Base-by-base conservation (phyloP, 2,113 vertebrate species). In the Paramormyrops kingsleyae region DNA sequence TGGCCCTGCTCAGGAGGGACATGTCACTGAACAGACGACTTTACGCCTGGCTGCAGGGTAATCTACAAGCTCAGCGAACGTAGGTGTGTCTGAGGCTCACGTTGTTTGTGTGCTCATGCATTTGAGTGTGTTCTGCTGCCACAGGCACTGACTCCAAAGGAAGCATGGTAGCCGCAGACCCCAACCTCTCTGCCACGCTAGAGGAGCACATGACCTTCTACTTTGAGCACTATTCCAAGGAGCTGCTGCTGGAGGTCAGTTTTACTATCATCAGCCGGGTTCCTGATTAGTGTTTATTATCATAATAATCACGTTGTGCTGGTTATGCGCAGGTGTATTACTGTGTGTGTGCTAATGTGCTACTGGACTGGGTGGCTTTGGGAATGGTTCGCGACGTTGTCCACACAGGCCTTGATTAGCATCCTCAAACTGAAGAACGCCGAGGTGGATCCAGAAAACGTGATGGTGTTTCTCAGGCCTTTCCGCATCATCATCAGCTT, bases 21-120 rank as follows among this genome's bases (percentile, higher is more conserved):
- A 99, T 99, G 99, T 99, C 98, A 59, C 96, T 99, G 24, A 99
- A 99, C 91, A 96, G 99, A 93, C 97, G 98, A 50, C 95, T 99
- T 24, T 99, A 98, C 0, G 98, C 97, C 0, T 99, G 99, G 99
- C 92, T 99, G 12, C 95, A 99, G 93, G 99, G 99, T 99, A 95
- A 91, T 6, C 46, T 3, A 31, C 24, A 80, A 8, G 39, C 53
- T 5, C 4, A 12, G 42, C 8, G 10, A 42, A 47, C 44, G 56
- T 88, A 0, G 13, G 4, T 9, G 44, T 87, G 70, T 85, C 1
- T 89, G 66, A 56, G 53, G 19, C 53, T 56, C 19, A 7, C 19
- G 84, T 21, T 12, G 53, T 80, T 42, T 84, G 24, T 91, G 24
- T 88, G 15, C 59, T 17, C 88, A 31, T 77, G 39, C 53, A 15